A percentile compares a stretch with the other conserved stretches of the same genome.
Evolutionary conservation across 64 coral and sea anemone genomes (phyloP).

Genomic region (Cladopsammia gracilis): DNA sequence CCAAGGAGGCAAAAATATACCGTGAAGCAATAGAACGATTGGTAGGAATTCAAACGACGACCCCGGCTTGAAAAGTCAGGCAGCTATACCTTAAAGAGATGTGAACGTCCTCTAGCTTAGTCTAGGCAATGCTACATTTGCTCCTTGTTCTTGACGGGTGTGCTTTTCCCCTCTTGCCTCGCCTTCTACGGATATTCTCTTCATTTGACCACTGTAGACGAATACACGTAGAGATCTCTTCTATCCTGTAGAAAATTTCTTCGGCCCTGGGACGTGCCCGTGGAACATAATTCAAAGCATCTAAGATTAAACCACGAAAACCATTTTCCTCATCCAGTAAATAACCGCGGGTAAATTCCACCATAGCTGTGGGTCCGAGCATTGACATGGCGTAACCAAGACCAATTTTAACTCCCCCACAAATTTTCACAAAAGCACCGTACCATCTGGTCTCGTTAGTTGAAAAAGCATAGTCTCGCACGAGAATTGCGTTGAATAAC

Average conservation of each 20-base stretch:
- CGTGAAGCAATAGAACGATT: too few relatives aligned
- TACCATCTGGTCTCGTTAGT: slow-evolving; percentile 35
- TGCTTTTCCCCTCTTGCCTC: background rate
- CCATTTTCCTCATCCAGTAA: slow-evolving; percentile 5
- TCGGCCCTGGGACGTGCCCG: slow-evolving; percentile 9
- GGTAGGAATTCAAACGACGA: too few relatives aligned
- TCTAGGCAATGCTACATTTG: slow-evolving; percentile 8
- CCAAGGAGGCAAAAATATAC: too few relatives aligned
- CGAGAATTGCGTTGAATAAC: slow-evolving; percentile 71
- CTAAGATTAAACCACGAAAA: slow-evolving; percentile 16
- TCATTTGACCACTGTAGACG: background rate
- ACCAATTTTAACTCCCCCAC: slow-evolving; percentile 27
- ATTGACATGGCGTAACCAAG: slow-evolving; percentile 69
- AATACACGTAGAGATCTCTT: slow-evolving; percentile 12
- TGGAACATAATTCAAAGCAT: slow-evolving; percentile 43
- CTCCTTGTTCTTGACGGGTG: background rate
- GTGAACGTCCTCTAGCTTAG: background rate
- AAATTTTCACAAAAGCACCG: slow-evolving; percentile 71
- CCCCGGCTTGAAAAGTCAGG: too few relatives aligned
- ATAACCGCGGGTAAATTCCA: background rate
- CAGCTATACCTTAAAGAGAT: too few relatives aligned
- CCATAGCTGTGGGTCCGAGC: slow-evolving; percentile 22
- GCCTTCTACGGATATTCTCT: background rate
- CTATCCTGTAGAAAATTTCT: slow-evolving; percentile 26
- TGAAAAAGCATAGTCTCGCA: slow-evolving; percentile 52